Evolutionary conservation across 53 echinoderm and acorn worm genomes (phyloP).

Genomic region (Crossaster papposus): DNA sequence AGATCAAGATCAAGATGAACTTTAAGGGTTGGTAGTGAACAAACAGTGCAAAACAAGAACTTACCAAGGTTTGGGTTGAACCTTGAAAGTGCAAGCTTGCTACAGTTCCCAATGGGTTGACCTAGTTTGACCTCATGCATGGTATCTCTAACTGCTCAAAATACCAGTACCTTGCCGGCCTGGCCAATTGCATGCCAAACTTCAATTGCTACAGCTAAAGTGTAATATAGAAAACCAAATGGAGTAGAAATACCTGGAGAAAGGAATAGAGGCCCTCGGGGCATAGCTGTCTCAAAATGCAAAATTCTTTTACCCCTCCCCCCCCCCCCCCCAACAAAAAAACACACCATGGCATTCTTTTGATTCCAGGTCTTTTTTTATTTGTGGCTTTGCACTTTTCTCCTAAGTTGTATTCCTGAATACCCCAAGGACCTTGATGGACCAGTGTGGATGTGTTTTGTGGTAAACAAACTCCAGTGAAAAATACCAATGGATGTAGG

Average conservation of each 20-base stretch:
- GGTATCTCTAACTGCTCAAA: constrained; percentile 41
- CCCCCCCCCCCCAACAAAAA: too few relatives aligned
- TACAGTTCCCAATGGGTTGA: constrained; percentile 47
- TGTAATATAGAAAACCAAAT: constrained; percentile 19
- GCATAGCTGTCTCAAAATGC: constrained; percentile 60
- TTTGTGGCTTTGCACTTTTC: constrained; percentile 36
- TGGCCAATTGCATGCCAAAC: constrained; percentile 26
- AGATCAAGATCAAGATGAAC: background rate
- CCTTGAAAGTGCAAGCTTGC: constrained; percentile 39
- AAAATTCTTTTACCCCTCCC: constrained; percentile 46
- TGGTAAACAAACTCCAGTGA: constrained; percentile 31
- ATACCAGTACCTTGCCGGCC: background rate
- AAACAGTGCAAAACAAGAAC: too few relatives aligned
- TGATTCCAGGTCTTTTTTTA: constrained; percentile 4
- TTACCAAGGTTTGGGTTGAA: constrained; percentile 13
- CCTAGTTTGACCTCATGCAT: constrained; percentile 39
- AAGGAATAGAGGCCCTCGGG: constrained; percentile 10
- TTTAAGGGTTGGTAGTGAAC: too few relatives aligned
- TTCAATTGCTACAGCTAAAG: background rate
- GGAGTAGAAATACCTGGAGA: background rate
- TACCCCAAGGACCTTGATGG: constrained; percentile 53
- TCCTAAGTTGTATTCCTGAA: constrained; percentile 11
- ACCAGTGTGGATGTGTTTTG: constrained; percentile 47
- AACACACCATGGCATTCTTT: constrained; percentile 47
- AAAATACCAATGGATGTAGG: constrained; percentile 31